Percentiles rank a stretch among this genome's conserved stretches.
Conservation (phyloP, 1,140 invertebrate genomes). For the Eurosta solidaginis region DNA sequence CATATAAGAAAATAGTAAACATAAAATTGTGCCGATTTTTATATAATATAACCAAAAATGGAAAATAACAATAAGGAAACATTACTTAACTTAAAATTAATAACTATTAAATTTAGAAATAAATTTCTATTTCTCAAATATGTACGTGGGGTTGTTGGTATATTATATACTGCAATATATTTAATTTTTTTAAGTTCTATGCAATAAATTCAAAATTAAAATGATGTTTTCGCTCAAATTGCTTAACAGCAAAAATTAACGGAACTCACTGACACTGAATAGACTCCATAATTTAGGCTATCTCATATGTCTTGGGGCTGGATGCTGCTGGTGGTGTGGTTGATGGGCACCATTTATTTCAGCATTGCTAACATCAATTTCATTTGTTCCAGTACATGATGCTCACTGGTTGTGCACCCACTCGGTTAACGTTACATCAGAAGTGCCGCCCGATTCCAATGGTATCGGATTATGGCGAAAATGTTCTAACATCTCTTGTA, state of each 20-base stretch:
- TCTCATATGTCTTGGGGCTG: slow-evolving; percentile 60
- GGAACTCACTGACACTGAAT: slow-evolving; percentile 60
- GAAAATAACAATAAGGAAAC: no score
- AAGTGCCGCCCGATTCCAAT: slow-evolving; percentile 92
- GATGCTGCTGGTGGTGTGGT: slow-evolving; percentile 46
- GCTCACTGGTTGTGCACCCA: slow-evolving; percentile 77
- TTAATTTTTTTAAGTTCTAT: no score
- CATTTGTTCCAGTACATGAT: slow-evolving; percentile 37
- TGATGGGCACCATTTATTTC: slow-evolving; percentile 34
- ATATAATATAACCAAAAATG: no score
- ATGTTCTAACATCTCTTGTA: slow-evolving; percentile 96
- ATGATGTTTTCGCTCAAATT: background rate
- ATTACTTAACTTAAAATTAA: no score
- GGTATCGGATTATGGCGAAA: slow-evolving; percentile 96
- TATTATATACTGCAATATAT: no score
- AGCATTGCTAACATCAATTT: background rate
- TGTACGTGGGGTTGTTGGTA: no score
- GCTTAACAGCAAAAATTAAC: slow-evolving; percentile 44
- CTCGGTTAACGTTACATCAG: slow-evolving; percentile 94
- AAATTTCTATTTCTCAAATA: no score
- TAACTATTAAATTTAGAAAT: no score
- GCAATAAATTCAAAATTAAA: no score
- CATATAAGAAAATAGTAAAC: no score
- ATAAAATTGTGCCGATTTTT: no score
- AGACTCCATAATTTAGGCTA: slow-evolving; percentile 61